phyloP scores from a whole-genome alignment of 2,113 vertebrate species.

The Meriones unguiculatus region DNA sequence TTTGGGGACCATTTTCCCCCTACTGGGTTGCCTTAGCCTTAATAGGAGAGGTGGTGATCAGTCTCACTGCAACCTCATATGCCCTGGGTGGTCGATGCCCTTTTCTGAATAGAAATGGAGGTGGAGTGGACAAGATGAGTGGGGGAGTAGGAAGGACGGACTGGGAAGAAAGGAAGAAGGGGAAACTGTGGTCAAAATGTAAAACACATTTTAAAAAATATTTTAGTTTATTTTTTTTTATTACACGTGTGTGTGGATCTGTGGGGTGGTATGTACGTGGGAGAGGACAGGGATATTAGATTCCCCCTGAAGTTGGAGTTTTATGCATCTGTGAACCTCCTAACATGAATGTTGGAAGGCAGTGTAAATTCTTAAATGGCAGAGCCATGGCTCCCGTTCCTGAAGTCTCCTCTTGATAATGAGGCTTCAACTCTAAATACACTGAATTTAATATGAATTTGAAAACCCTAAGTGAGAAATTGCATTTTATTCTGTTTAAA shows the following conservation, averaged over 20 bases:
- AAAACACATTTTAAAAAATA: background rate
- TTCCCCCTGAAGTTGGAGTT: background rate
- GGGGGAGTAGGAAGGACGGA: no score
- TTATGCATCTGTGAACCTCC: background rate
- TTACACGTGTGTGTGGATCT: background rate
- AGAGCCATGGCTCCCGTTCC: background rate
- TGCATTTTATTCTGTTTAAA: slow-evolving; percentile 13
- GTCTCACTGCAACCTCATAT: background rate
- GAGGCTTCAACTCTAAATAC: background rate
- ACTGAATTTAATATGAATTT: slow-evolving; percentile 17
- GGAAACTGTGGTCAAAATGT: background rate
- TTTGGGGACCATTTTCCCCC: no score
- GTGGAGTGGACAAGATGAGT: no score
- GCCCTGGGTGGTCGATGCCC: background rate
- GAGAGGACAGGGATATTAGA: background rate
- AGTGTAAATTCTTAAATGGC: background rate
- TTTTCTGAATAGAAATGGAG: background rate
- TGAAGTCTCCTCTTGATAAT: background rate
- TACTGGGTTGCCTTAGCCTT: background rate
- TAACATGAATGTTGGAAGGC: background rate
- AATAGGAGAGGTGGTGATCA: background rate
- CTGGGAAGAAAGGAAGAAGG: background rate
- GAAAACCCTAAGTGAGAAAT: background rate
- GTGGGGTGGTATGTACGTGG: background rate
- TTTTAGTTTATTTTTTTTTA: background rate